Base-by-base conservation (phyloP, 2,113 vertebrate species). In the Mesembrinibis cayennensis region DNA sequence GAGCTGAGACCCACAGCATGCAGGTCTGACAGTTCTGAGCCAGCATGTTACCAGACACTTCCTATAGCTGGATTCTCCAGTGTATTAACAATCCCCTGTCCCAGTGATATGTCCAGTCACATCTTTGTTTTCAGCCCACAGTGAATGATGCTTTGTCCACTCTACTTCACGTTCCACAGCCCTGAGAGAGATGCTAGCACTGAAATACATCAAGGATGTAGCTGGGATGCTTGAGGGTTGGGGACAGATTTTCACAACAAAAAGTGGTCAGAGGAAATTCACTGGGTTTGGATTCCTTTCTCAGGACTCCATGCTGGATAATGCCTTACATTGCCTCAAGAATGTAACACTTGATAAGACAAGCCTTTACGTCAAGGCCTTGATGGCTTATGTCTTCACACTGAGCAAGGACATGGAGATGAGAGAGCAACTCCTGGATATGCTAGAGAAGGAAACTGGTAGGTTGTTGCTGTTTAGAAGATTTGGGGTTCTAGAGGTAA, bases 371-470 rank as follows among this genome's bases (percentile, higher is more conserved):
- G 59, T 94, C 63, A 97, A 97, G 76, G 95, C 97, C n/a, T 59
- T 97, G 72, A 80, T 97, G 79, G 96, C 97, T 87, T 97, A 97
- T 71, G 91, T 95, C 65, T 98, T 97, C 90, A 96, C 96, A 0
- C 61, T 98, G 90, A 50, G 36, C 18, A 89, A 88, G 32, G 94
- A 97, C 30, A 52, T 9, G 32, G 81, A 92, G 36, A 91, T 72
- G 63, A 97, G 91, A 55, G 38, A 96, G 45, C 77, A 90, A 69
- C 86, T 98, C 36, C 49, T 97, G 79, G 36, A 65, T 55, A 36
- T 90, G 45, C n/a, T 97, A 52, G 72, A 97, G 13, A 49, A 90
- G 36, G 62, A 89, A 85, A 73, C 26, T 13, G 93, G 96, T 98
- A 94, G 14, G 92, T 86, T 77, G 55, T 26, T 82, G 47, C 27